A percentile compares a stretch with the other conserved stretches of the same genome.
Evolutionary conservation across 2,797 vertebrate genomes (phyloP).

Genomic region (Australoheros facetus): DNA sequence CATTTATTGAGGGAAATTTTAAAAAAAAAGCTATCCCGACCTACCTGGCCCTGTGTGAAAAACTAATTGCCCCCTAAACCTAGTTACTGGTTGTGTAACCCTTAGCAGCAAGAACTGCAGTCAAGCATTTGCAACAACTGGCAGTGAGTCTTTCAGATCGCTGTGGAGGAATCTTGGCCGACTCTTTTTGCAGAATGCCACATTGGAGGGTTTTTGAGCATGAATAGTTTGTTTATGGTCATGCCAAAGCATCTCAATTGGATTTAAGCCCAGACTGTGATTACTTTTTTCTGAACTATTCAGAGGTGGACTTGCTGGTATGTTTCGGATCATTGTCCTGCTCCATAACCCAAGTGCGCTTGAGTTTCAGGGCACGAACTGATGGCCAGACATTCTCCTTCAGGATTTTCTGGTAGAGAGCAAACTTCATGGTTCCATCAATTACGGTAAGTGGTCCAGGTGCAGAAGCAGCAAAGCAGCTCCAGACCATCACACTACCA

Average conservation of each 20-base stretch:
- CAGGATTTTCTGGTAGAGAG: not conserved
- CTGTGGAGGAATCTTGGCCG: not conserved
- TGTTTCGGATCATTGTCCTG: not conserved
- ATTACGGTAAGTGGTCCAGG: not conserved
- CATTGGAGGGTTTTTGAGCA: no score
- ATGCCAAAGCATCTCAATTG: not conserved
- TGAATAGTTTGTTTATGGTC: not conserved
- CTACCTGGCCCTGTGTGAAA: no score
- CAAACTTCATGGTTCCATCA: not conserved
- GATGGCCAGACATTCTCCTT: not conserved
- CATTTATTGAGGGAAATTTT: not conserved
- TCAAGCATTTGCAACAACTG: not conserved
- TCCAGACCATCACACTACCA: not conserved
- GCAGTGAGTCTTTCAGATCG: not conserved
- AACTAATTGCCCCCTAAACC: no score
- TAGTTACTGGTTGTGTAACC: not conserved
- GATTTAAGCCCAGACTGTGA: not conserved
- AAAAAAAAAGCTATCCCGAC: accelerated
- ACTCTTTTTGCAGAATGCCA: not conserved
- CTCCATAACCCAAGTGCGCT: accelerated
- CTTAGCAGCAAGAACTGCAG: not conserved
- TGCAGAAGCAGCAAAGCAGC: not conserved
- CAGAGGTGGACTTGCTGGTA: not conserved
- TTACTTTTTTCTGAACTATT: not conserved
- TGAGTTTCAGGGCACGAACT: not conserved